phyloP scores from a whole-genome alignment of 2,888 invertebrate species.

The Litoditis marina region DNA sequence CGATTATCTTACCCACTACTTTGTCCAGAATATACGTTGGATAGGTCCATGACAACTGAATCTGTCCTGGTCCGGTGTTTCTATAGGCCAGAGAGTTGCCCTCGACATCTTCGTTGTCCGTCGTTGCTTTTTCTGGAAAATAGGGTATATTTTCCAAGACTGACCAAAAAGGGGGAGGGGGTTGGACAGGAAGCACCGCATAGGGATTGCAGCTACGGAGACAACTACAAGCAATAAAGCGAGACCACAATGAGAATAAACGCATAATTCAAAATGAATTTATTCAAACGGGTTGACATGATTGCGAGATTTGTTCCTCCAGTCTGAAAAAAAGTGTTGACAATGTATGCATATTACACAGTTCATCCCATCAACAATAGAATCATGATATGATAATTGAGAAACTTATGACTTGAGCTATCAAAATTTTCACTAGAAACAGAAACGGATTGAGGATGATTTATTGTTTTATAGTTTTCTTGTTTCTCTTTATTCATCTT shows the following conservation, averaged over 20 bases:
- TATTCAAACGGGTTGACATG: constrained; percentile 15
- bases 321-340: constrained; percentile 7
- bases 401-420: too few species aligned
- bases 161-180: too few species aligned
- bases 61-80: constrained; percentile 50
- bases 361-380: too few species aligned
- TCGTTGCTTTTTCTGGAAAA: constrained; percentile 7
- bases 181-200: too few species aligned
- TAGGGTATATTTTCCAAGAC: too few species aligned
- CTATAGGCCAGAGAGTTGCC: constrained; percentile 50
- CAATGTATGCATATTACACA: background rate
- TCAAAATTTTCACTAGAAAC: too few species aligned
- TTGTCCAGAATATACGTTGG: constrained; percentile 41
- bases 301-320: constrained; percentile 9
- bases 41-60: constrained; percentile 51
- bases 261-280: background rate
- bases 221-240: too few species aligned
- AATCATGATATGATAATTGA: too few species aligned
- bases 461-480: background rate
- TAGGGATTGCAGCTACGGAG: too few species aligned
- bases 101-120: constrained; percentile 21
- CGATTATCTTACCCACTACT: constrained; percentile 34
- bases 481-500: background rate
- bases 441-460: background rate
- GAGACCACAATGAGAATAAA: background rate